A percentile compares a stretch with the other conserved stretches of the same genome.
phyloP scores from a whole-genome alignment of 1,140 invertebrate species.

The Subanguina moxae region DNA sequence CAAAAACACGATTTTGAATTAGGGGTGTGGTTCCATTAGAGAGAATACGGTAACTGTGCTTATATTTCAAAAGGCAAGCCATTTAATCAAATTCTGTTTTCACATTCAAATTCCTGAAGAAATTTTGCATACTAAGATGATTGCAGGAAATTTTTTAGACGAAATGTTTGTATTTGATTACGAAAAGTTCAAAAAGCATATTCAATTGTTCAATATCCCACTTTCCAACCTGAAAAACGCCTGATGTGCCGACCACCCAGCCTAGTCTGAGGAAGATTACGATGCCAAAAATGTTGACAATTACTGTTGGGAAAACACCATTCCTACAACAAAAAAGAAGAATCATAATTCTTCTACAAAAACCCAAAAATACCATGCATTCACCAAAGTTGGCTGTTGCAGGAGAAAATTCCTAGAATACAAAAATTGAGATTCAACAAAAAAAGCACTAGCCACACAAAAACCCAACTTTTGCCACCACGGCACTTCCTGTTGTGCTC shows the following conservation, averaged over 20 bases:
- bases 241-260: constrained; percentile 74
- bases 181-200: constrained; percentile 42
- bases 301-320: constrained; percentile 86
- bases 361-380: constrained; percentile 68
- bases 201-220: no score
- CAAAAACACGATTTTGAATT: no score
- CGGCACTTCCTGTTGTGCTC: constrained; percentile 20
- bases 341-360: no score
- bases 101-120: no score
- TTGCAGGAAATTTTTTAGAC: no score
- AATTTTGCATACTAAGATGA: no score
- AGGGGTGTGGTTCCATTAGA: no score
- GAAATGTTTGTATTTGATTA: no score
- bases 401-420: constrained; percentile 74
- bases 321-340: constrained; percentile 64
- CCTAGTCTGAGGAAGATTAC: constrained; percentile 91
- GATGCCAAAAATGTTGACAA: constrained; percentile 94
- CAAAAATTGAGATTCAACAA: neutral
- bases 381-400: constrained; percentile 86
- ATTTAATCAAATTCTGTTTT: no score
- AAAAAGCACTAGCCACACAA: neutral
- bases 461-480: constrained; percentile 48
- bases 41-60: no score
- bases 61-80: no score
- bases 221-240: no score